Conservation (phyloP, 2,888 invertebrate species). For the Hydrotaea diabolus region DNA sequence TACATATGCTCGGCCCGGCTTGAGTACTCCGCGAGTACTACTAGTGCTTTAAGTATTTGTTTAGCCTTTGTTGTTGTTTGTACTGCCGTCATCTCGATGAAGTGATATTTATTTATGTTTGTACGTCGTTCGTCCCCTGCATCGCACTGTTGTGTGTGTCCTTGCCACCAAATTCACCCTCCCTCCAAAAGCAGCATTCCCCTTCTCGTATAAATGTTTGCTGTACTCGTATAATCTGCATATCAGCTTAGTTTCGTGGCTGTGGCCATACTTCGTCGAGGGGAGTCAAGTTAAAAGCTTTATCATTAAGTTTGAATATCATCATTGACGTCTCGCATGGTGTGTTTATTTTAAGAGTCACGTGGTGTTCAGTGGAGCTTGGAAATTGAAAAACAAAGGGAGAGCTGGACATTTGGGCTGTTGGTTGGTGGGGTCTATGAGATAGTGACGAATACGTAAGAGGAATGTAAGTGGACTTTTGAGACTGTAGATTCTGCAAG, state of each 20-base stretch:
- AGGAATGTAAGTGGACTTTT: no score
- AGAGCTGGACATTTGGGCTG: neutral
- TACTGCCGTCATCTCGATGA: slow-evolving; percentile 13
- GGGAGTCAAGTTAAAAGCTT: slow-evolving; percentile 49
- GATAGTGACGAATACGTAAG: neutral
- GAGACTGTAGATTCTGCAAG: no score
- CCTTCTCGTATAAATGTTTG: neutral
- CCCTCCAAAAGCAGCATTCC: neutral
- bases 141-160: neutral
- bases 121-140: neutral
- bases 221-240: slow-evolving; percentile 51
- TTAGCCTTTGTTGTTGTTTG: slow-evolving; percentile 48
- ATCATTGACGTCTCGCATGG: slow-evolving; percentile 50
- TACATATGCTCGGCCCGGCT: neutral
- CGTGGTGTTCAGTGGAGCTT: slow-evolving; percentile 43
- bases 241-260: slow-evolving; percentile 18
- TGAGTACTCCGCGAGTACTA: slow-evolving; percentile 32
- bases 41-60: slow-evolving; percentile 64
- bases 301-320: slow-evolving; percentile 54
- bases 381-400: slow-evolving; percentile 3
- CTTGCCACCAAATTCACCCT: neutral
- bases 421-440: neutral
- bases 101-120: slow-evolving; percentile 36
- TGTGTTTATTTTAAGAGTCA: slow-evolving; percentile 50
- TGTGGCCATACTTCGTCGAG: slow-evolving; percentile 30